These are phyloP conservation scores for Nannospalax galili DNA, from an alignment of 2,113 vertebrate species.

Conservation along the genomic window DNA sequence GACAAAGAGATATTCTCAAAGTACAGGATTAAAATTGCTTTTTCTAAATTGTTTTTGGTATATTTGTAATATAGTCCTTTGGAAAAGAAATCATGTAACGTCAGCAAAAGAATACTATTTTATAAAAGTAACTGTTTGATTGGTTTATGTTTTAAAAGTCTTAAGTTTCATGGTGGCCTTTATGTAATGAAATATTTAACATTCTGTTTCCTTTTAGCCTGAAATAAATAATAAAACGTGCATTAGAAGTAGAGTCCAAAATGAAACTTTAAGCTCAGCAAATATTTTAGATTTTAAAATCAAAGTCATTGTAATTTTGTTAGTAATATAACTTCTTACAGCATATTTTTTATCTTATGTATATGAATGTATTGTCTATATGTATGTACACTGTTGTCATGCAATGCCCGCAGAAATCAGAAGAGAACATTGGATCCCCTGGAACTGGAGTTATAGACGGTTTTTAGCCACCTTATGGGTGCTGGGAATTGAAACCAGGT, in stretches of 20 bases:
- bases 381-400: too few relatives aligned
- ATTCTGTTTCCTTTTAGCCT: background rate
- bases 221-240: slow-evolving; percentile 29
- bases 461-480: too few relatives aligned
- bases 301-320: slow-evolving; percentile 20
- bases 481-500: too few relatives aligned
- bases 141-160: slow-evolving; percentile 30
- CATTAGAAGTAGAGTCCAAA: slow-evolving; percentile 29
- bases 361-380: too few relatives aligned
- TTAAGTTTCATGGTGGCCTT: slow-evolving; percentile 44
- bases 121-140: background rate
- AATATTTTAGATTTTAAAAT: slow-evolving; percentile 62
- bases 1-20: slow-evolving; percentile 39
- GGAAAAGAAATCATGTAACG: slow-evolving; percentile 47
- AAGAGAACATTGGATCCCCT: too few relatives aligned
- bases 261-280: slow-evolving; percentile 44
- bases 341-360: too few relatives aligned
- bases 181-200: slow-evolving; percentile 55
- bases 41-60: slow-evolving; percentile 58
- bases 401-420: too few relatives aligned
- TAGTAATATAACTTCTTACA: slow-evolving; percentile 16
- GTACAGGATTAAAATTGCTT: slow-evolving; percentile 51
- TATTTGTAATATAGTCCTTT: background rate
- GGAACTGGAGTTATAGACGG: too few relatives aligned
- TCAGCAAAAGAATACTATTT: slow-evolving; percentile 59